Percentiles rank a stretch among this genome's conserved stretches.
These are phyloP conservation scores for Leptarthrus brevirostris DNA, from an alignment of 2,888 invertebrate species.

Conservation along the genomic window DNA sequence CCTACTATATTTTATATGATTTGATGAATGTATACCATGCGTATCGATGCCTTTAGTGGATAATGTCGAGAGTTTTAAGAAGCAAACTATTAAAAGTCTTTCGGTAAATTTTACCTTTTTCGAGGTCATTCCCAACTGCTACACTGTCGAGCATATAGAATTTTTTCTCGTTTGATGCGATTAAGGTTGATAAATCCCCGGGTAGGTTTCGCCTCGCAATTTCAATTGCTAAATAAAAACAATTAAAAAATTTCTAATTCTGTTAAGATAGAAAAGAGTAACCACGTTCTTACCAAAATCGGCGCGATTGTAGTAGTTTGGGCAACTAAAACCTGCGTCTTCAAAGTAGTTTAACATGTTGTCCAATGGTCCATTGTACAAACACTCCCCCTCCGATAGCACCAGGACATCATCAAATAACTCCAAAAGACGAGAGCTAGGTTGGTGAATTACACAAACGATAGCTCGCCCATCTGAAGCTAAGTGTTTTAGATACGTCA, in stretches of 20 bases:
- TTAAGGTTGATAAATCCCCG: slow-evolving; percentile 64
- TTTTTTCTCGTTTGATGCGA: slow-evolving; percentile 33
- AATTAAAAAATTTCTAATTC: not conserved
- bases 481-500: slow-evolving; percentile 80
- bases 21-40: not conserved
- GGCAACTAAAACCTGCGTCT: slow-evolving; percentile 78
- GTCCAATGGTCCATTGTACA: slow-evolving; percentile 81
- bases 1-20: slow-evolving; percentile 50
- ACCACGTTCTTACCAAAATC: slow-evolving; percentile 76
- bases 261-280: not conserved
- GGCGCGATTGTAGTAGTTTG: slow-evolving; percentile 89
- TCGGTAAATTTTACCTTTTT: slow-evolving; percentile 5
- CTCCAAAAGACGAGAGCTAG: slow-evolving; percentile 84
- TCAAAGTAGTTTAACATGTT: slow-evolving; percentile 79
- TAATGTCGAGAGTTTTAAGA: not conserved
- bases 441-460: slow-evolving; percentile 91
- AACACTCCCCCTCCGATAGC: slow-evolving; percentile 79
- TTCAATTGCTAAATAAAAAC: slow-evolving; percentile 67
- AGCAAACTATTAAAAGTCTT: not conserved
- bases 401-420: slow-evolving; percentile 90
- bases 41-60: not conserved
- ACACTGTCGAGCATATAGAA: not conserved
- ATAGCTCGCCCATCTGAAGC: slow-evolving; percentile 86
- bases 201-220: slow-evolving; percentile 71
- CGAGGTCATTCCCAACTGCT: not conserved